phyloP scores from a whole-genome alignment of 2,797 vertebrate genomes.

The Delichon dasypus region DNA sequence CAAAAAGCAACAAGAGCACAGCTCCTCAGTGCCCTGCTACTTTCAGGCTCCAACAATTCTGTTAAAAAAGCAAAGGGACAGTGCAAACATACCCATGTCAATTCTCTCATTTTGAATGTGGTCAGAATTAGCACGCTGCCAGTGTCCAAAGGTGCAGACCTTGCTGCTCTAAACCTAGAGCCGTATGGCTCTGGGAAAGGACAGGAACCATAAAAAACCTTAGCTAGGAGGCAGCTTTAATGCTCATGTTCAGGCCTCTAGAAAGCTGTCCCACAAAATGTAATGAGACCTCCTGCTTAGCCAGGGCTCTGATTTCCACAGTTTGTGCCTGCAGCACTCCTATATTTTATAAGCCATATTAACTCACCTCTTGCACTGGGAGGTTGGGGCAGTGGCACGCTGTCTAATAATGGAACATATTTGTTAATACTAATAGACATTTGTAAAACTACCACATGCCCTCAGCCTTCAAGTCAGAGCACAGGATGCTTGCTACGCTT shows the following conservation, averaged over 20 bases:
- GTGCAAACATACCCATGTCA: background rate
- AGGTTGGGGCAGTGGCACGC: slow-evolving; percentile 43
- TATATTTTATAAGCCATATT: slow-evolving; percentile 51
- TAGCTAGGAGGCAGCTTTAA: slow-evolving; percentile 52
- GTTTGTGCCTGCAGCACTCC: slow-evolving; percentile 46
- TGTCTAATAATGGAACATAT: slow-evolving; percentile 67
- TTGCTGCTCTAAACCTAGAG: slow-evolving; percentile 16
- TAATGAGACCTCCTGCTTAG: slow-evolving; percentile 65
- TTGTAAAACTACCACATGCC: slow-evolving; percentile 57
- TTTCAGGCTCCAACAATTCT: background rate
- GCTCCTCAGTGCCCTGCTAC: background rate
- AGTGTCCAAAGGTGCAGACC: background rate
- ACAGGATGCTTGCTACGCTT: slow-evolving; percentile 58
- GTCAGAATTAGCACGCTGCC: background rate
- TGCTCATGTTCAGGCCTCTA: background rate
- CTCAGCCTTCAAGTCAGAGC: slow-evolving; percentile 51
- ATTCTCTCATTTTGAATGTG: background rate
- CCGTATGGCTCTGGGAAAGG: slow-evolving; percentile 34
- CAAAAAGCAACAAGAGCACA: background rate
- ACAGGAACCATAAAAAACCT: slow-evolving; percentile 58
- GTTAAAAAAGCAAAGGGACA: background rate
- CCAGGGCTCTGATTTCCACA: slow-evolving; percentile 31
- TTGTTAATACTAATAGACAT: slow-evolving; percentile 63
- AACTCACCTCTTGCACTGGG: slow-evolving; percentile 55
- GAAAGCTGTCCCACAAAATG: slow-evolving; percentile 40